Conservation (phyloP, 2,888 invertebrate species). For the Pristionchus japonicus region DNA sequence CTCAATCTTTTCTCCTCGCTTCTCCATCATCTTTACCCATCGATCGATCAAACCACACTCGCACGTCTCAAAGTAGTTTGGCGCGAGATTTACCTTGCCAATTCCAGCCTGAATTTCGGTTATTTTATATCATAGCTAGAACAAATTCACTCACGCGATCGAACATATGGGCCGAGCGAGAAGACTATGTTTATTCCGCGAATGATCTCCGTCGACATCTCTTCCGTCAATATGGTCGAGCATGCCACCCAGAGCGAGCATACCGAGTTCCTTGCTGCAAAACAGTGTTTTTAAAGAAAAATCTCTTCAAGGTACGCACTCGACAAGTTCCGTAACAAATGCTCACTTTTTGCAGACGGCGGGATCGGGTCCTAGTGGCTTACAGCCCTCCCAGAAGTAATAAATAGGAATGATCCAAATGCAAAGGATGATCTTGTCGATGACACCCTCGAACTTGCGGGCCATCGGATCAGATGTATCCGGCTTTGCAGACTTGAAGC, state of each 20-base stretch:
- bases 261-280: conserved; percentile 24
- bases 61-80: conserved; percentile 83
- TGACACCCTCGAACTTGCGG: conserved; percentile 2
- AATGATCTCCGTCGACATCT: conserved; percentile 56
- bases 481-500: conserved; percentile 91
- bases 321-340: background rate
- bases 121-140: background rate
- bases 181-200: conserved; percentile 56
- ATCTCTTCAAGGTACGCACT: no score
- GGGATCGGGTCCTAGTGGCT: conserved; percentile 85
- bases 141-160: conserved; percentile 51
- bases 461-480: conserved; percentile 49
- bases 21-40: conserved; percentile 34
- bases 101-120: conserved; percentile 85
- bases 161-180: conserved; percentile 62
- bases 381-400: conserved; percentile 99
- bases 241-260: conserved; percentile 24
- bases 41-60: conserved; percentile 35
- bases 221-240: conserved; percentile 27
- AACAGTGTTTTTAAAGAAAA: background rate
- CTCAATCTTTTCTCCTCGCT: background rate
- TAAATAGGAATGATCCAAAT: conserved; percentile 96
- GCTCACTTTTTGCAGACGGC: conserved; percentile 49
- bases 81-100: conserved; percentile 91
- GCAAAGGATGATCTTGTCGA: conserved; percentile 86